phyloP scores from a whole-genome alignment of 1,140 invertebrate species.

The Macrosteles quadrilineatus region DNA sequence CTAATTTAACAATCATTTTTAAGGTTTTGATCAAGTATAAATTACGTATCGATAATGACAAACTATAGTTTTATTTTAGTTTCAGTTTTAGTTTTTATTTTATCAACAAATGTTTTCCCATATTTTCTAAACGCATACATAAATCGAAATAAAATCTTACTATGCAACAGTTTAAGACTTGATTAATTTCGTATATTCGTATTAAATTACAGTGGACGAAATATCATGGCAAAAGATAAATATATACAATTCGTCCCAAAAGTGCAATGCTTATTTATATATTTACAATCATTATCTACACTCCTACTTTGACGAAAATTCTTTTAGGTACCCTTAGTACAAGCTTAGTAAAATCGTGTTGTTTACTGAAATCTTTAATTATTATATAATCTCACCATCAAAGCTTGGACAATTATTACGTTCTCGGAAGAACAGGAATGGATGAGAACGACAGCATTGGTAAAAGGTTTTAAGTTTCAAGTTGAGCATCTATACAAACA shows the following conservation, averaged over 20 bases:
- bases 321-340: background rate
- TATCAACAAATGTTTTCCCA: no score
- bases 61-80: no score
- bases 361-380: background rate
- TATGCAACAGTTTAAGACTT: no score
- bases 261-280: background rate
- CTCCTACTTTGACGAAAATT: constrained; percentile 3
- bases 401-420: background rate
- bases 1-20: no score
- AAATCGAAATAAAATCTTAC: no score
- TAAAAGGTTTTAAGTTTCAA: background rate
- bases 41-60: no score
- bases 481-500: background rate
- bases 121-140: no score
- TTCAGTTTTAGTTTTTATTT: no score
- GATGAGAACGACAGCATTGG: background rate
- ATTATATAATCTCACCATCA: background rate
- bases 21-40: no score
- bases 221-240: background rate
- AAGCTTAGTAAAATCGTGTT: background rate
- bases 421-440: background rate
- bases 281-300: constrained; percentile 2
- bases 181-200: no score
- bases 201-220: background rate
- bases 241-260: background rate